Evolutionary conservation across 2,888 invertebrate genomes (phyloP), one percentile per base, ranked within the genome.

Genomic region (Anagyrus pseudococci): DNA sequence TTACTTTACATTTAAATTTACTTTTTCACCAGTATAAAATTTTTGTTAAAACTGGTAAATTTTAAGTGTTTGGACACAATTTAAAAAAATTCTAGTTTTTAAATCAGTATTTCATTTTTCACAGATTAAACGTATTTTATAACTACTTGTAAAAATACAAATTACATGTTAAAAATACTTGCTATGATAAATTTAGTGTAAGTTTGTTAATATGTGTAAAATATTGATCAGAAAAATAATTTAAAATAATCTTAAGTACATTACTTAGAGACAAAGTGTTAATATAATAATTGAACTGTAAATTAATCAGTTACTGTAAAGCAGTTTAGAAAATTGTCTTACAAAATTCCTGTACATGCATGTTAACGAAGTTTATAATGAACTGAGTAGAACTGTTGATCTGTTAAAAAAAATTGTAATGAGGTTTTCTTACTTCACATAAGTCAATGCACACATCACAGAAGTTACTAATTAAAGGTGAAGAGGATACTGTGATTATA

Each of bases 131-230:
- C 13, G 6, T 13, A 37, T 19, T 8, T 48, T 17, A 25, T 15
- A 19, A 48, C 26, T 17, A 8, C 17, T 29, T 48, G 48, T 10
- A 41, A 29, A 29, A 29, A 29, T 29, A n/a, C n/a, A 29, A 29
- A 29, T 29, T 29, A 7, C 10, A 7, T 7, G 10, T 7, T 10
- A 29, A 10, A 29, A 10, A 7, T 4, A 29, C 6, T 29, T 29
- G 10, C 10, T 10, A 29, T 7, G 10, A 10, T 29, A 29, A 29
- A 10, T 29, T 29, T 29, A 29, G 10, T 10, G 40, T 33, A 46
- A 55, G 33, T 55, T 23, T 48, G 48, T 48, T 48, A 19, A 29
- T 48, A 48, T 48, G 26, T 29, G 17, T 58, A 41, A 22, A 50
- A 22, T 43, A 44, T 50, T 50, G 50, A 49, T 58, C 33, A 17